phyloP scores from a whole-genome alignment of 2,113 vertebrate species.

The Protomyctophum bolini region DNA sequence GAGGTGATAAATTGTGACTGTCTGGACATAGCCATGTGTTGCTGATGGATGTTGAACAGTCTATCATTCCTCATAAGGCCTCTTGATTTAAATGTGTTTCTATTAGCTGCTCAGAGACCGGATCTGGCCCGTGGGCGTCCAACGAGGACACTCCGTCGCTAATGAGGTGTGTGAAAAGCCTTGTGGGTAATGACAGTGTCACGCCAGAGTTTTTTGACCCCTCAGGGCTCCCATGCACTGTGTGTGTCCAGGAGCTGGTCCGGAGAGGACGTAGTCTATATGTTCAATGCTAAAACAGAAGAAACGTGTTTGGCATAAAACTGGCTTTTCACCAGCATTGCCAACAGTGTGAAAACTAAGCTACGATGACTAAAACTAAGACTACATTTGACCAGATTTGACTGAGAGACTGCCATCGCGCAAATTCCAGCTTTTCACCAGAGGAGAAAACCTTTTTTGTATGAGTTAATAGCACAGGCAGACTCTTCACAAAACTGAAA shows the following conservation, averaged over 20 bases:
- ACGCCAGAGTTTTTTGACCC: conserved; percentile 63
- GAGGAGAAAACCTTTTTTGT: too few relatives aligned
- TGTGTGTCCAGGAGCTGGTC: conserved; percentile 31
- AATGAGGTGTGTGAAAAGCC: conserved; percentile 72
- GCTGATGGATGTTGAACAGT: conserved; percentile 61
- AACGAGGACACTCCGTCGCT: conserved; percentile 63
- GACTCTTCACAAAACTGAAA: too few relatives aligned
- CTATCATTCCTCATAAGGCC: conserved; percentile 28
- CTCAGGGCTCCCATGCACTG: conserved; percentile 58
- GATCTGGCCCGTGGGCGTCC: conserved; percentile 67
- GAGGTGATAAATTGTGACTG: conserved; percentile 46
- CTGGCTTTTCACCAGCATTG: conserved; percentile 44
- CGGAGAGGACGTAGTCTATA: conserved; percentile 41
- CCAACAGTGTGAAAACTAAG: too few relatives aligned
- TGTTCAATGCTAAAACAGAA: conserved; percentile 57
- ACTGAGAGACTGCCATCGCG: too few relatives aligned
- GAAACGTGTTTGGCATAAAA: conserved; percentile 60
- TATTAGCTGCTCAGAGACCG: conserved; percentile 61
- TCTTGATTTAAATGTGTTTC: conserved; percentile 66
- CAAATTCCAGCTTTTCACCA: too few relatives aligned
- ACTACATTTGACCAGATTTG: too few relatives aligned
- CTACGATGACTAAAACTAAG: too few relatives aligned
- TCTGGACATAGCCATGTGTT: conserved; percentile 49
- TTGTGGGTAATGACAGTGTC: conserved; percentile 56
- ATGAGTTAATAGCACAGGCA: too few relatives aligned